Conservation (phyloP, 2,797 vertebrate genomes). For the Gallinago solitaria region DNA sequence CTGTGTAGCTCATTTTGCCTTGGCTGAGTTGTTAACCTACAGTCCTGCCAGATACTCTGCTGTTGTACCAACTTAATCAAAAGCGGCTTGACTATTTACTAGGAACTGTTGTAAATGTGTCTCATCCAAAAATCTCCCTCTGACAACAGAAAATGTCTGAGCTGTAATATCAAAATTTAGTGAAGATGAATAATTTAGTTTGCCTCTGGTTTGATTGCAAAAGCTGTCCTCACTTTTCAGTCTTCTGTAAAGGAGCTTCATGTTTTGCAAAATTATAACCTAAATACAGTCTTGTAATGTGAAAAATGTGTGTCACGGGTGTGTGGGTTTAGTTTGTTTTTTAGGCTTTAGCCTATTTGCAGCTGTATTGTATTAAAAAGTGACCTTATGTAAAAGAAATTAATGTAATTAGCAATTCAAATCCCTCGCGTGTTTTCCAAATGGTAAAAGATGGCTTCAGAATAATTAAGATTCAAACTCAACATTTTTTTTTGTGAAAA, state of each 20-base stretch:
- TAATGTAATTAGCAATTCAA: not conserved
- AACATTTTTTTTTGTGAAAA: not conserved
- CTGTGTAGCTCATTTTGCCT: not conserved
- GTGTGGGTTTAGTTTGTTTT: rapidly evolving
- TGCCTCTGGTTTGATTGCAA: not conserved
- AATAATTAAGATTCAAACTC: not conserved
- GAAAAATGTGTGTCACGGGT: not conserved
- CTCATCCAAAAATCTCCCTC: not conserved
- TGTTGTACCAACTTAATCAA: not conserved
- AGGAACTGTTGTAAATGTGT: not conserved
- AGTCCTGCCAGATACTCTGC: not conserved
- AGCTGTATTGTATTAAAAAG: not conserved
- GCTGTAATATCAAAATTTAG: not conserved
- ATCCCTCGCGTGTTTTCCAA: not conserved
- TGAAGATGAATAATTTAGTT: not conserved
- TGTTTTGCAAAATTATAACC: not conserved
- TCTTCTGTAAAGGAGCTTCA: not conserved
- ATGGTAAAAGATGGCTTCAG: not conserved
- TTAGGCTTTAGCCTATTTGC: not conserved
- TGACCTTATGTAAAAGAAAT: not conserved
- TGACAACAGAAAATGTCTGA: not conserved
- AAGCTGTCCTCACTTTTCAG: not conserved
- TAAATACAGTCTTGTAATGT: not conserved
- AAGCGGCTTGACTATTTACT: not conserved
- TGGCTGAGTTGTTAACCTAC: not conserved